Evolutionary conservation across 2,113 vertebrate species (phyloP), one percentile per base, ranked within the genome.

Genomic region (Phaethon lepturus): DNA sequence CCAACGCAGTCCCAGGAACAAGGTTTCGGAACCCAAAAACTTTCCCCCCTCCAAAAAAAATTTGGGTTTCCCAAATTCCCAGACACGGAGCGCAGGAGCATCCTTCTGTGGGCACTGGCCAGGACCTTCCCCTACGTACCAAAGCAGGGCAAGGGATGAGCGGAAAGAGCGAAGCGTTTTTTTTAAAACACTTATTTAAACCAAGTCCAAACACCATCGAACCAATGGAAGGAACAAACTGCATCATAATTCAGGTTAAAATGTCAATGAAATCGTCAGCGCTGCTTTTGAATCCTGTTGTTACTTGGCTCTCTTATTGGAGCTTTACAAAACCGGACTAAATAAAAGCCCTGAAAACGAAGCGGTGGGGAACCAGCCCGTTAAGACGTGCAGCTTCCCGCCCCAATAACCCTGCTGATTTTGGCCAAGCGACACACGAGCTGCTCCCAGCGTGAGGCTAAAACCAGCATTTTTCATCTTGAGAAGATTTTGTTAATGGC

Each of bases 1-100:
- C 40, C 8, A 50, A 2, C 0, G 38, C 47, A 29, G 18, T 2
- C 28, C 23, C 17, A 33, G 1, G 22, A 75, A 44, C 0, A 5
- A 28, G 17, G 42, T 49, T 6, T 49, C 47, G 76, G 35, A 88
- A 66, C 47, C 33, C 59, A 63, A 56, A 56, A 42, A 1, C 9
- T 49, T 76, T 59, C 12, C 66, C 20, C 24, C 33, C 38, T 38
- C 38, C 38, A 38, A 38, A 38, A 38, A 38, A 38, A 38, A 38
- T 38, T 38, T 38, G 38, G 0, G 1, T 55, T 45, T 74, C 78
- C 52, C 63, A 38, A 7, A 50, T 22, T 52, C 58, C 74, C 35
- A 23, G 16, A 3, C 3, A 16, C 1, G 3, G 35, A 25, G 40
- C 23, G 4, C 31, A 0, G 16, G n/a, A 56, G 59, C 44, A 28